These are phyloP conservation scores for Pseudotriccus pelzelni DNA, from an alignment of 2,797 vertebrate genomes.

Conservation along the genomic window DNA sequence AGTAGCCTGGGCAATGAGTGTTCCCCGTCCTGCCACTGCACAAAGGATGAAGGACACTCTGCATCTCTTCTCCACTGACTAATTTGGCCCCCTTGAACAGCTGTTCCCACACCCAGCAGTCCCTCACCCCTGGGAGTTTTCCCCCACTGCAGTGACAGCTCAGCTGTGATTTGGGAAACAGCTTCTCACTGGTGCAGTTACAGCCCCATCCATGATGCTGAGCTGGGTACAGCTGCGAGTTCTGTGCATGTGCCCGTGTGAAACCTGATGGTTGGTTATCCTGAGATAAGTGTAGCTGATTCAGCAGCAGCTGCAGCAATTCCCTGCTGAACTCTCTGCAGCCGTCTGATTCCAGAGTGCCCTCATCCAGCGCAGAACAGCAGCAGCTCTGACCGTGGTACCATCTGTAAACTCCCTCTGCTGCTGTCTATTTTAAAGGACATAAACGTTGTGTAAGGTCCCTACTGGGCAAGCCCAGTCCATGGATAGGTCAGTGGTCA, in stretches of 20 bases:
- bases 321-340: background rate
- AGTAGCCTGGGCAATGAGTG: background rate
- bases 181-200: background rate
- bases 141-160: background rate
- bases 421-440: background rate
- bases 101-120: background rate
- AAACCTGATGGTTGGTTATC: background rate
- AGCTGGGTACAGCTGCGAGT: background rate
- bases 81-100: background rate
- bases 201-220: fast-evolving
- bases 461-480: background rate
- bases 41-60: background rate
- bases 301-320: background rate
- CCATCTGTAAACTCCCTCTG: fast-evolving
- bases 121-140: background rate
- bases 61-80: background rate
- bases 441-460: fast-evolving
- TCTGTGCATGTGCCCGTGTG: background rate
- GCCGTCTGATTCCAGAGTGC: background rate
- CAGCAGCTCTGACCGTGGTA: fast-evolving
- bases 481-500: background rate
- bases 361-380: fast-evolving
- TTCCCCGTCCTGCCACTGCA: background rate
- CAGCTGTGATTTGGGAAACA: background rate
- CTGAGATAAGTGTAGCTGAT: background rate